These are phyloP conservation scores for Eciton burchellii DNA, from an alignment of 1,140 invertebrate species.

Conservation along the genomic window DNA sequence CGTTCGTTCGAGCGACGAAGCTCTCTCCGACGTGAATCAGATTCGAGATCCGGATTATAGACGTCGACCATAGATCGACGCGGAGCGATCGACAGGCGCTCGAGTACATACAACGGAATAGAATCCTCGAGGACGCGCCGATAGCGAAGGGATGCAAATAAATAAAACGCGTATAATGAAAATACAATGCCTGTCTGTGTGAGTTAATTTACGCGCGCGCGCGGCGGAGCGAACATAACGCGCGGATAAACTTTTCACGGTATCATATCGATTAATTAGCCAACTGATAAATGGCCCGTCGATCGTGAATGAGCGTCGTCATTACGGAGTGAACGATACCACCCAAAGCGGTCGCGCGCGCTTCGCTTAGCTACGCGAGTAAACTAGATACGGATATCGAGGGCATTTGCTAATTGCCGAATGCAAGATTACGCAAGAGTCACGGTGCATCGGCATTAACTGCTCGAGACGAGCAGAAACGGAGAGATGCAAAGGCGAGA, in stretches of 20 bases:
- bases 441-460: neutral
- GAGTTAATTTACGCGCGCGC: slow-evolving; percentile 1
- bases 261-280: slow-evolving; percentile 44
- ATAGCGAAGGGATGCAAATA: neutral
- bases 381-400: neutral
- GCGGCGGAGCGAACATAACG: slow-evolving; percentile 7
- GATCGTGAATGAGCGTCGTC: slow-evolving; percentile 42
- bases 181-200: neutral
- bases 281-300: slow-evolving; percentile 31
- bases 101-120: too few species aligned
- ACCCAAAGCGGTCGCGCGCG: slow-evolving; percentile 38
- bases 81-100: too few species aligned
- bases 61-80: too few species aligned
- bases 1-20: too few species aligned
- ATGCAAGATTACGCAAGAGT: slow-evolving; percentile 2
- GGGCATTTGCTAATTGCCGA: slow-evolving; percentile 8
- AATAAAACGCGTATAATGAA: neutral
- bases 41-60: too few species aligned
- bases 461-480: neutral
- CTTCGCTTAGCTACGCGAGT: slow-evolving; percentile 19
- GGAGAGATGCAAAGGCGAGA: neutral
- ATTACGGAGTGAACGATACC: slow-evolving; percentile 35
- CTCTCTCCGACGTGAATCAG: too few species aligned
- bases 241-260: slow-evolving; percentile 25
- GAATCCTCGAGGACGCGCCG: neutral